phyloP scores from a whole-genome alignment of 1,140 invertebrate genomes.

The Eulimnadia texana region DNA sequence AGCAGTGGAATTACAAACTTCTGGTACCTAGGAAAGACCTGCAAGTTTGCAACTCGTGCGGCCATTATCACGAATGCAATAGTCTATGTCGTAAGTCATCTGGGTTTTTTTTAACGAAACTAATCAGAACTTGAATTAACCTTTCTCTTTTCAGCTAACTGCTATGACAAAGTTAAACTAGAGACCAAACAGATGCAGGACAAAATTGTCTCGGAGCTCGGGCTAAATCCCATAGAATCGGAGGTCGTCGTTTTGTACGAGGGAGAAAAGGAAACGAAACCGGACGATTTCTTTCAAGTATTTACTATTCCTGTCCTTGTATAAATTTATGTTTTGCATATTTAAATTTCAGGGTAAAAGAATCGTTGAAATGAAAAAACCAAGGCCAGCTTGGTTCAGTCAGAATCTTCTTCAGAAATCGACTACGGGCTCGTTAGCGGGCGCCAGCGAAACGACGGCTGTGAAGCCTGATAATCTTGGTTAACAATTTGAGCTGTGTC shows the following conservation, averaged over 20 bases:
- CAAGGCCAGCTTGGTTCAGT: slow-evolving; percentile 59
- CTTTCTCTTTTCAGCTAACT: slow-evolving; percentile 40
- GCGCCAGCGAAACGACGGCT: slow-evolving; percentile 19
- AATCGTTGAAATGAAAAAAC: slow-evolving; percentile 55
- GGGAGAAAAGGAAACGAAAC: slow-evolving; percentile 44
- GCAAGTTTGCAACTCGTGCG: slow-evolving; percentile 57
- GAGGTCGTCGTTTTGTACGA: slow-evolving; percentile 72
- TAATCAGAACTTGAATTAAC: no score
- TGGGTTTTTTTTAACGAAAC: background rate
- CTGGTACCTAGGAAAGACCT: slow-evolving; percentile 55
- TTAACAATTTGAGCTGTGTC: background rate
- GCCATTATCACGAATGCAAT: slow-evolving; percentile 57
- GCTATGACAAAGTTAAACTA: slow-evolving; percentile 59
- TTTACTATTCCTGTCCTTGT: background rate
- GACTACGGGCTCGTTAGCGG: slow-evolving; percentile 26
- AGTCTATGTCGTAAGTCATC: slow-evolving; percentile 56
- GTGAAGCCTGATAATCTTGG: slow-evolving; percentile 18
- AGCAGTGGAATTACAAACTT: slow-evolving; percentile 47
- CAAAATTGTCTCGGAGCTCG: slow-evolving; percentile 50
- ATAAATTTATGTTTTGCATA: slow-evolving; percentile 16
- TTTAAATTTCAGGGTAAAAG: slow-evolving; percentile 37
- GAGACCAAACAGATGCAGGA: slow-evolving; percentile 66
- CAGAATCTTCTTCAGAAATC: slow-evolving; percentile 63
- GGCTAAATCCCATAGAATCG: slow-evolving; percentile 54
- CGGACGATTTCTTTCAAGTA: slow-evolving; percentile 29